phyloP scores from a whole-genome alignment of 2,888 invertebrate genomes.

The Hemistola chrysoprasaria region DNA sequence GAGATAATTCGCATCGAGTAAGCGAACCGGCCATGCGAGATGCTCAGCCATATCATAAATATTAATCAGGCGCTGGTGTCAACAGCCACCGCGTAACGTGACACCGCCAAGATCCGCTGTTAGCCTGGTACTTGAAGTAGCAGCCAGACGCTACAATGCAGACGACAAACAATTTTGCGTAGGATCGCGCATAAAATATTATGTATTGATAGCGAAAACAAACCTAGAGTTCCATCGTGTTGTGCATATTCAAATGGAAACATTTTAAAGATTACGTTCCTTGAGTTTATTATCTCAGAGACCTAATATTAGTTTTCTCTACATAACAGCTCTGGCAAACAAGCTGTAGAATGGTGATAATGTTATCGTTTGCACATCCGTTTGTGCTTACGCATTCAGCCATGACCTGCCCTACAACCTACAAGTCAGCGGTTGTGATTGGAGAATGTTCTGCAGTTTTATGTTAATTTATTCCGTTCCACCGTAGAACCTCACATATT shows the following conservation, averaged over 20 bases:
- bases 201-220: constrained; percentile 6
- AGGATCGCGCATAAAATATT: constrained; percentile 27
- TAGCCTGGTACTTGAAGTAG: constrained; percentile 67
- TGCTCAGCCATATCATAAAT: constrained; percentile 82
- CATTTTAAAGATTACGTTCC: constrained; percentile 24
- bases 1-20: constrained; percentile 70
- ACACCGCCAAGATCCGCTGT: constrained; percentile 75
- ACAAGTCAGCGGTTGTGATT: constrained; percentile 60
- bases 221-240: not conserved
- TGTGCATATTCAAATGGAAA: constrained; percentile 10
- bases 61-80: constrained; percentile 83
- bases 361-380: constrained; percentile 74
- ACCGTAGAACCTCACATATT: constrained; percentile 22
- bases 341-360: constrained; percentile 56
- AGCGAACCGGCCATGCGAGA: constrained; percentile 80
- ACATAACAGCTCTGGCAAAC: constrained; percentile 34
- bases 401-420: constrained; percentile 79
- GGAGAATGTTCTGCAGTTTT: constrained; percentile 55
- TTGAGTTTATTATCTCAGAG: constrained; percentile 16
- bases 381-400: constrained; percentile 71
- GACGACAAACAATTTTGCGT: constrained; percentile 37
- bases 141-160: constrained; percentile 55
- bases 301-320: constrained; percentile 42
- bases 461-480: constrained; percentile 43
- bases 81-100: constrained; percentile 82